Conservation (phyloP, 30 jellyfish, hydroid and myxozoan genomes). For the Nemopilema nomurai region DNA sequence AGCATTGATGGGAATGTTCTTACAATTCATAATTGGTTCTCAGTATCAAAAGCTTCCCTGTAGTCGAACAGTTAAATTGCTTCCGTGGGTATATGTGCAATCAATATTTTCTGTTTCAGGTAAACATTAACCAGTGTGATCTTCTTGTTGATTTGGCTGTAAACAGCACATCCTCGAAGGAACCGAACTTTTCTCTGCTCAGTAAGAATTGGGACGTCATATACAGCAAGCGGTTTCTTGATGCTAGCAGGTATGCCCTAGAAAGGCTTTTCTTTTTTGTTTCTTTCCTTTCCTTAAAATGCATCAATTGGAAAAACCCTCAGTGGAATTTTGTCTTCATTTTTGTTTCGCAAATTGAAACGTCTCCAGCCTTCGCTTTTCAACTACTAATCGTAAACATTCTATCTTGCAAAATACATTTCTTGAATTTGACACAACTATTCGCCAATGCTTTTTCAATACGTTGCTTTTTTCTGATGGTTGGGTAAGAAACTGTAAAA, state of each 20-base stretch:
- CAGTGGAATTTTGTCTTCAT: not conserved
- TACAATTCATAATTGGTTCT: no score
- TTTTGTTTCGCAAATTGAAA: not conserved
- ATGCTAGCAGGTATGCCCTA: conserved; percentile 73
- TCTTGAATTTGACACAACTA: no score
- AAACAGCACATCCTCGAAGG: conserved; percentile 65
- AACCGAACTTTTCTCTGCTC: conserved; percentile 75
- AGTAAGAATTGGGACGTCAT: conserved; percentile 74
- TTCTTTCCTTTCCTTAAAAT: not conserved
- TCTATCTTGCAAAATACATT: no score
- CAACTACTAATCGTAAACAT: no score
- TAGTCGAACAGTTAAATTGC: not conserved
- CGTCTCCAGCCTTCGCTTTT: no score
- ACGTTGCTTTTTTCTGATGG: not conserved
- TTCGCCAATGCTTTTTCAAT: no score
- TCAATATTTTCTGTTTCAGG: conserved; percentile 28
- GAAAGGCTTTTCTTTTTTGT: not conserved
- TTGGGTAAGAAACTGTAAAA: not conserved
- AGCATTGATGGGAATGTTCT: no score
- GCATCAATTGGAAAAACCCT: not conserved
- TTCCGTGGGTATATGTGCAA: not conserved
- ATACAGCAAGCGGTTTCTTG: conserved; percentile 68
- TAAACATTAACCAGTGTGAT: conserved; percentile 73
- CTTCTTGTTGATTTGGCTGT: conserved; percentile 82
- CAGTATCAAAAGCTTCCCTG: not conserved